These are phyloP conservation scores for Mungos mungo DNA, from an alignment of 2,113 vertebrate genomes.

Conservation along the genomic window DNA sequence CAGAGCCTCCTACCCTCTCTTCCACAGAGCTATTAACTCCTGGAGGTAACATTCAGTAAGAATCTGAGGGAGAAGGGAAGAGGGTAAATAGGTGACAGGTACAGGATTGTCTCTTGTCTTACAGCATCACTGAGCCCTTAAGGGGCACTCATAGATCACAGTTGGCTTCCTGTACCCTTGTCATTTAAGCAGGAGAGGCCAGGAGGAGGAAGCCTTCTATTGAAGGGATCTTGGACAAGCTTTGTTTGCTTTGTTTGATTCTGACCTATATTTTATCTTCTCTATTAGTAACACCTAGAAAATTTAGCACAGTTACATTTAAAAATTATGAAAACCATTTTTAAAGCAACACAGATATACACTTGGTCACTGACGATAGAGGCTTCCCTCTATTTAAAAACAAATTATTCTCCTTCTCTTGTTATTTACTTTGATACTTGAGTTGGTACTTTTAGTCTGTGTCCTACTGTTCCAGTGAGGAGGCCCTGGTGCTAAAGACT, in stretches of 20 bases:
- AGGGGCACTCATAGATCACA: not conserved
- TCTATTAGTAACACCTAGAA: not conserved
- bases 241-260: not conserved
- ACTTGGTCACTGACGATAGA: not conserved
- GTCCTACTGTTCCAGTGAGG: not conserved
- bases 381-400: not conserved
- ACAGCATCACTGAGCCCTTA: not conserved
- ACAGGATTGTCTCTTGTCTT: not conserved
- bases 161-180: not conserved
- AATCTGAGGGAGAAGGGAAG: slow-evolving; percentile 16
- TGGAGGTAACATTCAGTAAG: slow-evolving; percentile 22
- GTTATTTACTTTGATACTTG: not conserved
- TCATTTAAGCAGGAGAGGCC: not conserved
- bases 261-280: not conserved
- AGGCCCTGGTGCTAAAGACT: not conserved
- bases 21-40: not conserved
- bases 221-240: not conserved
- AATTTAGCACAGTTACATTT: not conserved
- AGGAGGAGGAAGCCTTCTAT: not conserved
- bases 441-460: slow-evolving; percentile 17
- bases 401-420: not conserved
- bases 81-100: not conserved
- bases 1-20: not conserved
- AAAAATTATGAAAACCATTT: not conserved
- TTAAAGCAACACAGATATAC: not conserved